Conservation (phyloP, 2,797 vertebrate species). For the Pipistrellus pygmaeus region DNA sequence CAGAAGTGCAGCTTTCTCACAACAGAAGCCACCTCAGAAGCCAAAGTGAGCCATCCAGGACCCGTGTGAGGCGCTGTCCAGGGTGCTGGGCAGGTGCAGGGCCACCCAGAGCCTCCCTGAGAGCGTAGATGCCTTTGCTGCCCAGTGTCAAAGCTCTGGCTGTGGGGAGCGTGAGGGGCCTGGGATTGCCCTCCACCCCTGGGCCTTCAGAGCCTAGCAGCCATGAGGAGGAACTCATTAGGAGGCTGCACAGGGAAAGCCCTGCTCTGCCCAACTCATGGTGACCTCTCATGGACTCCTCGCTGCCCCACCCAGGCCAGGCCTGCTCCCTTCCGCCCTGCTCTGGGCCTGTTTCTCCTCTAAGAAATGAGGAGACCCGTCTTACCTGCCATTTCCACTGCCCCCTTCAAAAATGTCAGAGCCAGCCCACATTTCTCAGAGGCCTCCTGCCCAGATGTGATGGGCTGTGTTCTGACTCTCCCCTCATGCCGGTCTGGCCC, state of each 20-base stretch:
- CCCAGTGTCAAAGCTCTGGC: background rate
- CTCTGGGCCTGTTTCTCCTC: background rate
- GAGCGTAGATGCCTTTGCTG: background rate
- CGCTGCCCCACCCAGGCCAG: background rate
- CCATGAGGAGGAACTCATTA: background rate
- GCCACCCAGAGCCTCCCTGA: accelerated
- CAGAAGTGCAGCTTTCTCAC: background rate
- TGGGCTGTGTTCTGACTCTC: background rate
- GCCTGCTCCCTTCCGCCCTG: background rate
- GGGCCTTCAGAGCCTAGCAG: background rate
- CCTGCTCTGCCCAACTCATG: background rate
- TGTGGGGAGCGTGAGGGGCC: background rate
- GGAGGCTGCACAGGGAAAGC: background rate
- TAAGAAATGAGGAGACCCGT: background rate
- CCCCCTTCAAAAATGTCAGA: background rate
- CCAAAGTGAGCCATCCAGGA: background rate
- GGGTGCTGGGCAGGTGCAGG: slow-evolving; percentile 68
- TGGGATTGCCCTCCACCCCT: background rate
- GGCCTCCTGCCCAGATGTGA: background rate
- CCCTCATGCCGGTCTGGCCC: background rate
- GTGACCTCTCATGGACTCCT: background rate
- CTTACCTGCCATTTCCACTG: background rate
- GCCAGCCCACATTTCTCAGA: background rate
- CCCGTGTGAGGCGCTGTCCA: slow-evolving; percentile 73
- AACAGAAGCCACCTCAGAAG: background rate